Evolutionary conservation across 2,113 vertebrate genomes (phyloP), one percentile per base, ranked within the genome.

Genomic region (Paramisgurnus dabryanus): DNA sequence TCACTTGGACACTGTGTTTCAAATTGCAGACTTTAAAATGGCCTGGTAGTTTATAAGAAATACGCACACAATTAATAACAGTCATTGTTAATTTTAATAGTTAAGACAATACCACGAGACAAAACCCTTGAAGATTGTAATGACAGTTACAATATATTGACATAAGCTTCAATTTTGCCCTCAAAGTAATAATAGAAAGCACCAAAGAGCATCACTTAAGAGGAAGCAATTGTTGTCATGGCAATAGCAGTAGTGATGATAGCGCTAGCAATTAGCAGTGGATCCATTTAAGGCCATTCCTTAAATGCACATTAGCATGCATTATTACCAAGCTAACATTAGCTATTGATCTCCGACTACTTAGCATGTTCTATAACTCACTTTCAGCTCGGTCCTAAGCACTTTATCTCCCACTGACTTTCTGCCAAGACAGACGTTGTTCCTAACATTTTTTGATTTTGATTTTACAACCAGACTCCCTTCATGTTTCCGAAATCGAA

Each of bases 341-440:
- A 66, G 47, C 34, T 77, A 67, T 77, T 66, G 75, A 77, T 66
- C 63, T 4, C 9, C 6, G 15, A 8, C 12, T 64, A 55, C 22
- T 75, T 75, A 49, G 18, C 43, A 75, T 75, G 58, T 75, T 47
- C 40, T 63, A 63, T 64, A 75, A 75, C 41, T 75, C 72, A 63
- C 41, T 47, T 47, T 6, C 72, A 63, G 57, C 4, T 22, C 18
- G 6, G 72, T 63, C 41, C 27, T 1, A 15, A 61, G 34, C 43
- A 22, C n/a, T 60, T 73, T 60, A 45, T 13, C 55, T 57, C 49
- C 15, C 0, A 1, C 2, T 17, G 50, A n/a, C 68, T 72, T 3
- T 3, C 41, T 72, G 9, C 70, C 55, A 0, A 60, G 6, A 73
- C 40, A 8, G 17, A 11, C 39, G 12, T 10, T 40, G 27, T 5